These are phyloP conservation scores for Cyclopterus lumpus DNA, from an alignment of 2,797 vertebrate species.

Conservation along the genomic window DNA sequence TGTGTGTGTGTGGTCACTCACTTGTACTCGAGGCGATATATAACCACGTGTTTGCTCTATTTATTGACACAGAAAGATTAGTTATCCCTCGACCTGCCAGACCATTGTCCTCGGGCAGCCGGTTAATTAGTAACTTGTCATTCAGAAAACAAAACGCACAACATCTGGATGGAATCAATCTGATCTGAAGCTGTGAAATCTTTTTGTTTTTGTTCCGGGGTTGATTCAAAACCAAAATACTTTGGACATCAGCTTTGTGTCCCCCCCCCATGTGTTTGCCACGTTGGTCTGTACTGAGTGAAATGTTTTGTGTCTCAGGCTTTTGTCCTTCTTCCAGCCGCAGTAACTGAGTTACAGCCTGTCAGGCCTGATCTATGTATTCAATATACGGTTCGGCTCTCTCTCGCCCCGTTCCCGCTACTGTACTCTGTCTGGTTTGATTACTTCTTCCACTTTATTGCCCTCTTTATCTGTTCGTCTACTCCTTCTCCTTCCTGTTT, in stretches of 20 bases:
- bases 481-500: conserved; percentile 7
- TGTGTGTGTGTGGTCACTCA: conserved; percentile 24
- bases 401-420: conserved; percentile 19
- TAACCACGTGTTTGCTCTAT: conserved; percentile 29
- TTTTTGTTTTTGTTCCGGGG: not conserved
- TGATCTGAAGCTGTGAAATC: not conserved
- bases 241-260: conserved; percentile 16
- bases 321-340: conserved; percentile 56
- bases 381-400: conserved; percentile 62
- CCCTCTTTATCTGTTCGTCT: conserved; percentile 43
- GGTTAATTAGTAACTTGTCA: conserved; percentile 60
- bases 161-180: not conserved
- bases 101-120: conserved; percentile 10
- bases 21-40: conserved; percentile 17
- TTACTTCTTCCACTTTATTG: conserved; percentile 47
- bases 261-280: not conserved
- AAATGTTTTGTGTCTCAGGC: conserved; percentile 44
- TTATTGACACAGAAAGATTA: conserved; percentile 31
- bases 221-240: not conserved
- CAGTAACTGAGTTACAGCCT: conserved; percentile 71
- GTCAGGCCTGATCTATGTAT: conserved; percentile 75
- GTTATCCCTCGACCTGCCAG: conserved; percentile 34
- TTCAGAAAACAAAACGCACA: conserved; percentile 2
- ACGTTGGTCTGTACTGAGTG: conserved; percentile 19
- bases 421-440: conserved; percentile 52